Conservation (phyloP, 1,140 invertebrate genomes). For the Monomorium pharaonis region DNA sequence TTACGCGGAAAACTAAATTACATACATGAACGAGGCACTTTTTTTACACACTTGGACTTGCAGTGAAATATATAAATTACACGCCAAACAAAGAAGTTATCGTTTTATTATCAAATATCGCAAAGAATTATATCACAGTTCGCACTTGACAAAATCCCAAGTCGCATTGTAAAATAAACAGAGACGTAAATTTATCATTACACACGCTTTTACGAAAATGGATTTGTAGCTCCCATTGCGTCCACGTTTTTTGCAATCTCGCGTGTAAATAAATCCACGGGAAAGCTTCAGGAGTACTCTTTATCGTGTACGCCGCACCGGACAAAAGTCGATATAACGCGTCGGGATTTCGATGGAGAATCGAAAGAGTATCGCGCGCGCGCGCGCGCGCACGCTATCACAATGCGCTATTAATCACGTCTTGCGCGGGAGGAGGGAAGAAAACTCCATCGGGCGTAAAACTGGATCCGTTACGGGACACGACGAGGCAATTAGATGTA, state of each 20-base stretch:
- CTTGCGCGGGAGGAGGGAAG: neutral
- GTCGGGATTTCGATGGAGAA: conserved; percentile 28
- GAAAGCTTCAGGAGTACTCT: neutral
- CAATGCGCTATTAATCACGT: conserved; percentile 55
- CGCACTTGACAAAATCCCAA: neutral
- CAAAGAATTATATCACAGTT: neutral
- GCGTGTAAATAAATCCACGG: conserved; percentile 25
- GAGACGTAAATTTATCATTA: conserved; percentile 39
- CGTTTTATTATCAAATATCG: neutral
- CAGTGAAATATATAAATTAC: neutral
- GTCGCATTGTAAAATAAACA: conserved; percentile 13
- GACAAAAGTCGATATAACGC: conserved; percentile 24
- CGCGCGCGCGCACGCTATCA: no score
- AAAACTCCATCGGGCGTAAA: conserved; percentile 33
- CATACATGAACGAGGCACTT: no score
- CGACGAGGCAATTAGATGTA: conserved; percentile 44
- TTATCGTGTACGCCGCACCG: conserved; percentile 6
- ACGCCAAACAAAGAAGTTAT: neutral
- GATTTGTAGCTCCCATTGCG: conserved; percentile 3
- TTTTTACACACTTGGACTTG: no score
- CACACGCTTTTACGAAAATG: conserved; percentile 8
- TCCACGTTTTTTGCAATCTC: conserved; percentile 1
- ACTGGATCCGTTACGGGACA: conserved; percentile 45
- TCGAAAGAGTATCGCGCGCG: conserved; percentile 47
- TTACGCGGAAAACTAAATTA: no score